phyloP scores from a whole-genome alignment of 2,797 vertebrate genomes.

The Helarctos malayanus region DNA sequence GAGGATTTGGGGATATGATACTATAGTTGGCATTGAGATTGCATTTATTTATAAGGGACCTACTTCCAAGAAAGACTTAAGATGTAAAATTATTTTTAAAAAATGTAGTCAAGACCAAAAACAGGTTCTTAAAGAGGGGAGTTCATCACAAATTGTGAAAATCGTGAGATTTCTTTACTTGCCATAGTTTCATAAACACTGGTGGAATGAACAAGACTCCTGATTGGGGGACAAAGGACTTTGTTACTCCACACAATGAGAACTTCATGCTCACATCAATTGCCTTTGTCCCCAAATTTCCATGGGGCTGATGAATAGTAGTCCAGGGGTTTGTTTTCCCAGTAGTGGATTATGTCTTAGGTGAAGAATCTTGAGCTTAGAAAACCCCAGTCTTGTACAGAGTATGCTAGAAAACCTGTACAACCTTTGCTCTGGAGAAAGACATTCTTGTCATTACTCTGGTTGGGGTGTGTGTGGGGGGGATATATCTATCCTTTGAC shows the following conservation, averaged over 20 bases:
- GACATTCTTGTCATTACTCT: neutral
- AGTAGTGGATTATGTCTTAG: neutral
- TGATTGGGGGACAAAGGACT: neutral
- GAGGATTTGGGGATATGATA: neutral
- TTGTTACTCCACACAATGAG: neutral
- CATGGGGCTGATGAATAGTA: neutral
- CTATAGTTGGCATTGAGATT: neutral
- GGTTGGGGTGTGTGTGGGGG: too few relatives aligned
- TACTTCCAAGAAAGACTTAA: neutral
- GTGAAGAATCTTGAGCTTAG: neutral
- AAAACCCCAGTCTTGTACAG: neutral
- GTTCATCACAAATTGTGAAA: neutral
- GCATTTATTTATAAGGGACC: constrained; percentile 38
- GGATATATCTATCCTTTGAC: neutral
- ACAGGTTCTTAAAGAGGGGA: neutral
- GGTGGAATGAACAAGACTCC: neutral
- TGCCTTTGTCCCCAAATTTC: neutral
- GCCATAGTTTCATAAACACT: neutral
- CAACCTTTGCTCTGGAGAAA: neutral
- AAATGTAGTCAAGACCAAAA: neutral
- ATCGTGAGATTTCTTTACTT: neutral
- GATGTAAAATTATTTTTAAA: neutral
- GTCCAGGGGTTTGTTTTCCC: neutral
- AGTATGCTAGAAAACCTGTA: neutral
- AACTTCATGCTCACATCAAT: neutral